Evolutionary conservation across 64 coral and sea anemone species (phyloP).

Genomic region (Dendrophyllia cribrosa): DNA sequence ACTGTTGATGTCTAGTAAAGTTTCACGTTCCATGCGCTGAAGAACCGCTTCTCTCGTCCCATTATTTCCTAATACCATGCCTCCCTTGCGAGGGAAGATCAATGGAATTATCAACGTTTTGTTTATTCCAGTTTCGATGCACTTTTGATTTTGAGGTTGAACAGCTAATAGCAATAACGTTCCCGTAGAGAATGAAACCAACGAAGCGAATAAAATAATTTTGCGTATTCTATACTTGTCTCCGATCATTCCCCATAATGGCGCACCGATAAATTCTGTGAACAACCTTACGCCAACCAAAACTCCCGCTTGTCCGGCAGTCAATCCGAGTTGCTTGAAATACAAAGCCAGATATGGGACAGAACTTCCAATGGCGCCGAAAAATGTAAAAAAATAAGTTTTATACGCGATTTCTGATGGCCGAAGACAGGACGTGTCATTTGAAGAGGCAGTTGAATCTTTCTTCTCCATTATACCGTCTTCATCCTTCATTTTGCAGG

Average conservation of each 20-base stretch:
- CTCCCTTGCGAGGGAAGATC: slow-evolving; percentile 21
- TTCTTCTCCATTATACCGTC: background rate
- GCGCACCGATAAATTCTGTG: slow-evolving; percentile 56
- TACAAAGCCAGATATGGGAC: slow-evolving; percentile 78
- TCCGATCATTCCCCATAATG: slow-evolving; percentile 66
- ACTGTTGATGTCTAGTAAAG: background rate
- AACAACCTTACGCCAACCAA: slow-evolving; percentile 62
- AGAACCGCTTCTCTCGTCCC: too few species aligned
- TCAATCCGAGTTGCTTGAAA: slow-evolving; percentile 81
- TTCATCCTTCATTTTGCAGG: too few species aligned
- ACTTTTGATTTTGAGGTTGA: slow-evolving; percentile 64
- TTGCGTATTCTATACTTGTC: slow-evolving; percentile 75
- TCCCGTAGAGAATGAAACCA: slow-evolving; percentile 54
- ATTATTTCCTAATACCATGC: background rate
- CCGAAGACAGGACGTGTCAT: background rate
- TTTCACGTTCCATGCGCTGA: background rate
- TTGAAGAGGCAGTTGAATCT: background rate
- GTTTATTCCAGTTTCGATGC: slow-evolving; percentile 35
- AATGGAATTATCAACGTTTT: slow-evolving; percentile 20
- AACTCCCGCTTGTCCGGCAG: slow-evolving; percentile 47
- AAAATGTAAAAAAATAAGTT: slow-evolving; percentile 74
- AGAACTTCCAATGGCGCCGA: slow-evolving; percentile 64
- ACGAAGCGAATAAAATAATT: slow-evolving; percentile 59
- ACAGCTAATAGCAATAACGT: slow-evolving; percentile 52
- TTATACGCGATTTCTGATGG: slow-evolving; percentile 53